Conservation (phyloP, 2,888 invertebrate species). For the Phalangium opilio region DNA sequence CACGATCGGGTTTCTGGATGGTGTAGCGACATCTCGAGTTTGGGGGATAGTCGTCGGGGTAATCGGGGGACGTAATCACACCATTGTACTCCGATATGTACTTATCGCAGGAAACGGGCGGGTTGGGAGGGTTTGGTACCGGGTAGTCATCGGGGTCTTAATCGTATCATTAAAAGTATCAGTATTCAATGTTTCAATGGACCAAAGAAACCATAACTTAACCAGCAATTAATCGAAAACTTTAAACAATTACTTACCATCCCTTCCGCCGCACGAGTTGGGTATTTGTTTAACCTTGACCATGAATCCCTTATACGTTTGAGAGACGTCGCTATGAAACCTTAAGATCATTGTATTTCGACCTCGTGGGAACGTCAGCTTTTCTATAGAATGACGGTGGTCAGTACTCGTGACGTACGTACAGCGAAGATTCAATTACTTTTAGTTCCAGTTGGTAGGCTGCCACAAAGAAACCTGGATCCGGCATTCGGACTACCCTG, state of each 20-base stretch:
- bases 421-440: conserved; percentile 14
- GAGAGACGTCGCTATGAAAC: conserved; percentile 15
- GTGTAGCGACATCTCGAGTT: conserved; percentile 15
- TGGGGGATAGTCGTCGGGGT: conserved; percentile 13
- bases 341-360: conserved; percentile 14
- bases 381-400: too few species aligned
- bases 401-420: too few species aligned
- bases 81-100: conserved; percentile 12
- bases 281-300: conserved; percentile 18
- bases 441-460: conserved; percentile 17
- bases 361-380: conserved; percentile 13
- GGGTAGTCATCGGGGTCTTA: too few species aligned
- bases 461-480: conserved; percentile 12
- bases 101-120: conserved; percentile 8
- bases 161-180: too few species aligned
- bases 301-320: conserved; percentile 18
- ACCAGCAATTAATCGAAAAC: not conserved
- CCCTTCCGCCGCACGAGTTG: conserved; percentile 13
- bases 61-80: conserved; percentile 12
- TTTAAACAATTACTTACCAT: not conserved
- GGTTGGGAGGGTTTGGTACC: too few species aligned
- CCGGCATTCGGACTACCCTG: conserved; percentile 11
- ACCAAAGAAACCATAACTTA: too few species aligned
- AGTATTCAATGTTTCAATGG: too few species aligned
- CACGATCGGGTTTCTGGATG: conserved; percentile 15